Conservation (phyloP, 30 jellyfish, hydroid and myxozoan genomes). For the Aurelia aurita region DNA sequence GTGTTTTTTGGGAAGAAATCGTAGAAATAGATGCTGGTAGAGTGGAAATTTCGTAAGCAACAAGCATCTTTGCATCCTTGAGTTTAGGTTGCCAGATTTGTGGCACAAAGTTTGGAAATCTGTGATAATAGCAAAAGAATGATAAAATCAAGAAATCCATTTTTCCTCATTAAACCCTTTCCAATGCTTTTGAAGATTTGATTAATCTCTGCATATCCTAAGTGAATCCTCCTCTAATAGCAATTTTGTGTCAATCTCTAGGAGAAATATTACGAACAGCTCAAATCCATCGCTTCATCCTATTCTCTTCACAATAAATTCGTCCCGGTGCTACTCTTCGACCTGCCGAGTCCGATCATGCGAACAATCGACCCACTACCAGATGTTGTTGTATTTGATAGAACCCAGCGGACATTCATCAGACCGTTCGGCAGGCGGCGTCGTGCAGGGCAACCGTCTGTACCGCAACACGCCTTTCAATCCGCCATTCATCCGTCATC, state of each 20-base stretch:
- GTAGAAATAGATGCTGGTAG: too few relatives aligned
- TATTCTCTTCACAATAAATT: constrained; percentile 75
- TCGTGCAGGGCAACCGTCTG: constrained; percentile 8
- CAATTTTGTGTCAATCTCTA: neutral
- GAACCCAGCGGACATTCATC: constrained; percentile 24
- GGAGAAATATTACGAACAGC: constrained; percentile 84
- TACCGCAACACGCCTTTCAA: constrained; percentile 30
- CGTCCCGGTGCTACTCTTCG: constrained; percentile 82
- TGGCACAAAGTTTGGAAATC: too few relatives aligned
- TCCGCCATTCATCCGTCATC: constrained; percentile 49
- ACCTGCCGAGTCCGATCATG: constrained; percentile 55
- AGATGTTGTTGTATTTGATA: constrained; percentile 69
- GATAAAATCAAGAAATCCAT: too few relatives aligned
- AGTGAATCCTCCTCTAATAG: too few relatives aligned
- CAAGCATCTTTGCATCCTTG: too few relatives aligned
- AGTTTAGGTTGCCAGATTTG: too few relatives aligned
- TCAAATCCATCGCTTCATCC: constrained; percentile 87
- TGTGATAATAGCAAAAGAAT: too few relatives aligned
- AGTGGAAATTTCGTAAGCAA: too few relatives aligned
- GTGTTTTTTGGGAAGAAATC: too few relatives aligned
- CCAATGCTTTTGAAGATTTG: too few relatives aligned
- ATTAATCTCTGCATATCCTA: too few relatives aligned
- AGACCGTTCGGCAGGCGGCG: constrained; percentile 57
- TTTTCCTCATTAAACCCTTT: too few relatives aligned
- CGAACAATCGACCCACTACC: constrained; percentile 31